Evolutionary conservation across 2,797 vertebrate genomes (phyloP), one percentile per base, ranked within the genome.

Genomic region (Hemitrygon akajei): DNA sequence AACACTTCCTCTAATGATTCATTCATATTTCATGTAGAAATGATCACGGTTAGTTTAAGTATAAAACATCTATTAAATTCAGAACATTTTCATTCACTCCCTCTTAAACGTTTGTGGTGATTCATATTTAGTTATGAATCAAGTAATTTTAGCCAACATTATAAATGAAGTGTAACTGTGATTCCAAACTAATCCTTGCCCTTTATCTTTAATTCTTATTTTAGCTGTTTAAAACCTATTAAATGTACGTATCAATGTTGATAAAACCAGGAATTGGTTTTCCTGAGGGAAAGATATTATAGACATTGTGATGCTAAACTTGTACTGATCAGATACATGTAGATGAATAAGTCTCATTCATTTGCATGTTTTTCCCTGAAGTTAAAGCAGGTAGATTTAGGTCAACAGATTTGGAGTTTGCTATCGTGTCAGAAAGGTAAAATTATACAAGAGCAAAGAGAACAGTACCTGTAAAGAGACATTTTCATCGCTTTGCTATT

Each of bases 11-110:
- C 7, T 9, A 89, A 89, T 37, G 63, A 69, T n/a, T 89, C 86
- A 89, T 89, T 89, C 34, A 89, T 89, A 66, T 89, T 89, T 69
- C 86, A 69, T 89, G 37, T 69, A 37, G 60, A 89, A 34, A 66
- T 89, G 86, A 69, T 89, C n/a, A 18, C 14, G 22, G 86, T 69
- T 89, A 89, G n/a, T n/a, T 89, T 89, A 69, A 69, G 66, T 89
- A 18, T 69, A 37, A 89, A 86, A 89, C 18, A 22, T 89, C 69
- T 69, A 69, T 37, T 89, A 89, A 11, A 89, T 69, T 89, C 34
- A 66, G 86, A 66, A 18, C 9, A 69, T 66, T 89, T 89, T 89
- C 63, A 89, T 37, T 2, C 34, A 1, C 69, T 40, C 60, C 34
- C 37, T n/a, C n/a, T 89, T 37, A 69, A 69, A 34, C 20, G 66